Conservation (phyloP, 2,888 invertebrate genomes). For the Ormyrus pomaceus region DNA sequence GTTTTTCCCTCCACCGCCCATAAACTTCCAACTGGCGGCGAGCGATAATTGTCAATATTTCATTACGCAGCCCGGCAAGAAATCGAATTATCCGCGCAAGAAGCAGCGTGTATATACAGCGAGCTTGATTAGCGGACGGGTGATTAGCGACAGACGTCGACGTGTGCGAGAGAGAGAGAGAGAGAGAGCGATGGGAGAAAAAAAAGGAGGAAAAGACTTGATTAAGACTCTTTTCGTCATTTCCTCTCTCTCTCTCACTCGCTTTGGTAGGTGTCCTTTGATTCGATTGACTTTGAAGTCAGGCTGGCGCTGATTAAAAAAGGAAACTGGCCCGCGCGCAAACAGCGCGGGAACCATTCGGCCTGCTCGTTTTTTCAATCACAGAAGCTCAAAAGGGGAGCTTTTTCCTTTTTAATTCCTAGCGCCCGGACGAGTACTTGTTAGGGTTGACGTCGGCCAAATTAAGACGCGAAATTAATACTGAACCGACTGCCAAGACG, state of each 20-base stretch:
- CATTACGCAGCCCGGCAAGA: slow-evolving; percentile 34
- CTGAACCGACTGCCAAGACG: neutral
- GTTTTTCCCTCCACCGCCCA: no score
- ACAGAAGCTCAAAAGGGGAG: slow-evolving; percentile 40
- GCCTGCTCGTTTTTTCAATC: slow-evolving; percentile 7
- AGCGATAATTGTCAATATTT: slow-evolving; percentile 12
- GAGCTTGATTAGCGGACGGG: slow-evolving; percentile 56
- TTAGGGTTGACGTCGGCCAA: slow-evolving; percentile 18
- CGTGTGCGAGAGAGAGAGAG: slow-evolving; percentile 2
- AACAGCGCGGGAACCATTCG: slow-evolving; percentile 27
- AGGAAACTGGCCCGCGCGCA: slow-evolving; percentile 56
- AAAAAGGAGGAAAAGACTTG: slow-evolving; percentile 56
- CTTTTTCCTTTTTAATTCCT: slow-evolving; percentile 36
- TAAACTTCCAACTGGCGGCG: no score
- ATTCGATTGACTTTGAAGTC: slow-evolving; percentile 73
- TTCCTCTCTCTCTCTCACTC: slow-evolving; percentile 36
- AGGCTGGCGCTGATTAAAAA: slow-evolving; percentile 71
- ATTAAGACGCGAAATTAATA: slow-evolving; percentile 43
- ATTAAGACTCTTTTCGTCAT: slow-evolving; percentile 64
- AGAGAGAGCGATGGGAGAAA: slow-evolving; percentile 11
- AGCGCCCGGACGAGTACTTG: slow-evolving; percentile 11
- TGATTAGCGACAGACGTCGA: slow-evolving; percentile 57
- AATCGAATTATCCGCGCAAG: slow-evolving; percentile 48
- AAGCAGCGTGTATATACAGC: neutral
- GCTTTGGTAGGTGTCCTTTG: slow-evolving; percentile 60